Conservation (phyloP, 2,888 invertebrate genomes). For the Campaea margaritaria region DNA sequence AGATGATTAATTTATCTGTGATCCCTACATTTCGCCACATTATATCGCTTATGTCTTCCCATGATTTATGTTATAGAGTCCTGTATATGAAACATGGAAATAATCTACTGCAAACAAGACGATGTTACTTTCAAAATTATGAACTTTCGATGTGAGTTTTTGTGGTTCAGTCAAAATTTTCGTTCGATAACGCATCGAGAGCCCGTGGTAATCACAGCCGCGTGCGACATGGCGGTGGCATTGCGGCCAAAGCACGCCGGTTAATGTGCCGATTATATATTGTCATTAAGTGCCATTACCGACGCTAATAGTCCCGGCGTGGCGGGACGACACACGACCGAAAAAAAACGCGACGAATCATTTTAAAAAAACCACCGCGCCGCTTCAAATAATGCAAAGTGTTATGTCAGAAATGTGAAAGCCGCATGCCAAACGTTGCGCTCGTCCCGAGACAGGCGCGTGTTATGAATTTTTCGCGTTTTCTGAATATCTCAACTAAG, state of each 20-base stretch:
- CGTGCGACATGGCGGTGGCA: constrained; percentile 43
- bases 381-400: constrained; percentile 50
- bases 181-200: constrained; percentile 10
- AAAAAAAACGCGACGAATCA: constrained; percentile 48
- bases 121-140: neutral
- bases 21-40: too few species aligned
- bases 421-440: constrained; percentile 47
- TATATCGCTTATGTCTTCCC: too few species aligned
- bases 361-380: constrained; percentile 61
- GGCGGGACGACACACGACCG: constrained; percentile 64
- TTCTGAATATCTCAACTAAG: constrained; percentile 9
- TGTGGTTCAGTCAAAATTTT: neutral
- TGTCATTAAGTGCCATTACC: constrained; percentile 79
- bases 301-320: constrained; percentile 68
- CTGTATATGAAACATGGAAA: too few species aligned
- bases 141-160: too few species aligned
- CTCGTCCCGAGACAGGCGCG: constrained; percentile 5
- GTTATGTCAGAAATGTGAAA: constrained; percentile 70
- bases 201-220: constrained; percentile 20
- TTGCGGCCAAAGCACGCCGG: constrained; percentile 41
- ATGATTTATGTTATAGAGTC: too few species aligned
- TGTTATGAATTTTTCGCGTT: constrained; percentile 31
- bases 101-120: too few species aligned
- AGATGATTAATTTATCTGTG: too few species aligned
- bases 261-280: constrained; percentile 75